A percentile compares a stretch with the other conserved stretches of the same genome.
Evolutionary conservation across 2,113 vertebrate genomes (phyloP).

Genomic region (Sylvilagus bachmani): DNA sequence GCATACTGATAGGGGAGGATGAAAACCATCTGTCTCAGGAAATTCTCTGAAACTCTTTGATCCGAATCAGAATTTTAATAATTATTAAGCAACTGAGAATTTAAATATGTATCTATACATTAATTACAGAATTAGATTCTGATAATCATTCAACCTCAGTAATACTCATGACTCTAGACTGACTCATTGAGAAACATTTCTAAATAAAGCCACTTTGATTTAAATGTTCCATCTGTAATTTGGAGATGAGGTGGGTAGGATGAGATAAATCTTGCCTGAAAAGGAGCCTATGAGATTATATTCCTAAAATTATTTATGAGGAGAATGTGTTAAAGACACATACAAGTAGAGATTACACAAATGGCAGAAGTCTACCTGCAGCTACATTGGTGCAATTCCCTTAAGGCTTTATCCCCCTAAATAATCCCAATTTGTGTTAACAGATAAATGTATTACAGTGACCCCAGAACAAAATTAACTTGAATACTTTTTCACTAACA

Average conservation of each 20-base stretch:
- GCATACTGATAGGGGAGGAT: not conserved
- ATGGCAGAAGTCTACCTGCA: not conserved
- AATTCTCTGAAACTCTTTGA: not conserved
- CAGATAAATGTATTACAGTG: not conserved
- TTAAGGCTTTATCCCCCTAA: not conserved
- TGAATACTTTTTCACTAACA: constrained; percentile 27
- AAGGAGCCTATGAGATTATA: not conserved
- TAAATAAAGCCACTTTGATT: not conserved
- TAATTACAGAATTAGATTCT: not conserved
- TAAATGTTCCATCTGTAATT: not conserved
- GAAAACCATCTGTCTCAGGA: not conserved
- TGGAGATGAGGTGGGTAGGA: accelerated
- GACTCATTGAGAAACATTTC: not conserved
- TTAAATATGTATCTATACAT: not conserved
- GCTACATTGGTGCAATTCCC: not conserved
- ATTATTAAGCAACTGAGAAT: not conserved
- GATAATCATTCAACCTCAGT: not conserved
- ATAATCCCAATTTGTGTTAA: not conserved
- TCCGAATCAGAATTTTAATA: constrained; percentile 30
- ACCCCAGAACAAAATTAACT: not conserved
- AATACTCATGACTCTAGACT: not conserved
- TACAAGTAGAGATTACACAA: not conserved
- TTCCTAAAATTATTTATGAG: constrained; percentile 23
- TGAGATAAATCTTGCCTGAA: not conserved
- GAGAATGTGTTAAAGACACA: not conserved